Evolutionary conservation across 2,797 vertebrate genomes (phyloP).

Genomic region (Hydrophis major): DNA sequence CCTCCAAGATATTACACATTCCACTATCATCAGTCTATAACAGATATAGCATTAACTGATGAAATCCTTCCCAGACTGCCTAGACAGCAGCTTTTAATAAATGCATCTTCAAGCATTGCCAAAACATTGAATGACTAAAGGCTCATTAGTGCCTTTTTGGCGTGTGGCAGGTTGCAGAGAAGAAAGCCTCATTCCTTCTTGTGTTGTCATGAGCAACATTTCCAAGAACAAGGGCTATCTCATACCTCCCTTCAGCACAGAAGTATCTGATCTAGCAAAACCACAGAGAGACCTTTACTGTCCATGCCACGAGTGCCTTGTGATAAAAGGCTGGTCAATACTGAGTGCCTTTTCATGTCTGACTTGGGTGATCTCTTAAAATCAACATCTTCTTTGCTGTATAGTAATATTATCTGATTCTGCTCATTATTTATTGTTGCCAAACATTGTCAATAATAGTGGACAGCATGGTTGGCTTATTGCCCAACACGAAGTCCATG

Average conservation of each 20-base stretch:
- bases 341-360: not conserved
- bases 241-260: not conserved
- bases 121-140: not conserved
- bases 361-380: not conserved
- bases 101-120: not conserved
- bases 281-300: not conserved
- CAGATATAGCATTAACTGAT: not conserved
- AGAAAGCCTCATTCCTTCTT: not conserved
- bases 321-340: not conserved
- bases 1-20: too few species aligned
- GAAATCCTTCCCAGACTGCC: not conserved
- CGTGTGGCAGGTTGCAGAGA: not conserved
- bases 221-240: not conserved
- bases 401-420: not conserved
- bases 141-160: not conserved
- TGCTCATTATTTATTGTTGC: not conserved
- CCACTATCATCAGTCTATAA: not conserved
- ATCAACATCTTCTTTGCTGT: not conserved
- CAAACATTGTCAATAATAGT: not conserved
- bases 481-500: not conserved
- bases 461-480: not conserved
- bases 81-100: not conserved
- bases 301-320: not conserved
- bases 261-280: not conserved
- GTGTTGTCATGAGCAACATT: not conserved